Percentiles rank a stretch among this genome's conserved stretches.
These are phyloP conservation scores for Agrotis segetum DNA, from an alignment of 2,888 invertebrate species.

Conservation along the genomic window DNA sequence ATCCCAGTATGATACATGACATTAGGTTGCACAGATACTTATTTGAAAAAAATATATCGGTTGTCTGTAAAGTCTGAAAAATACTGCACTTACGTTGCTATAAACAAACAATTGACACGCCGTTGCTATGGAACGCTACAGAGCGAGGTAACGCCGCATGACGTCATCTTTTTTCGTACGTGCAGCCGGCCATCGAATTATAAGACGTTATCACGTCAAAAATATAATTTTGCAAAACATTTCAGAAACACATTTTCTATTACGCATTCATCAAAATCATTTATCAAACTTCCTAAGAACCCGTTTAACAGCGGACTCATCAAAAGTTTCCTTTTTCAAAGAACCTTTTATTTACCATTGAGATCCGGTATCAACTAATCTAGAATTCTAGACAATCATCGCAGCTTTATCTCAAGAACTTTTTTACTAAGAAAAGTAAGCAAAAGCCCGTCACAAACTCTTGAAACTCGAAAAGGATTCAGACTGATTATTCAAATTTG, in stretches of 20 bases:
- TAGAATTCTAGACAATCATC: constrained; percentile 57
- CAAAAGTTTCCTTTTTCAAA: constrained; percentile 23
- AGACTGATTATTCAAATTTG: constrained; percentile 72
- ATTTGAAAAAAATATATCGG: background rate
- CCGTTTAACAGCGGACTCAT: constrained; percentile 4
- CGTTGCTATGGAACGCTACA: too few species aligned
- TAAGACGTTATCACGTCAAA: too few species aligned
- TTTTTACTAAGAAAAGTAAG: constrained; percentile 51
- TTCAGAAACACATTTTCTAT: background rate
- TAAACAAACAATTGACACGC: too few species aligned
- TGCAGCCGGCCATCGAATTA: too few species aligned
- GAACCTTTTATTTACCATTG: constrained; percentile 21
- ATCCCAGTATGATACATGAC: too few species aligned
- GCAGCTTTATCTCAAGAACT: constrained; percentile 46
- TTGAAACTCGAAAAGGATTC: constrained; percentile 51
- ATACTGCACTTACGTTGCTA: too few species aligned
- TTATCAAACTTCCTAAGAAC: background rate
- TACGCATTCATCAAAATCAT: background rate
- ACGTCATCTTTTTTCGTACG: too few species aligned
- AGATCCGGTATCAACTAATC: constrained; percentile 33
- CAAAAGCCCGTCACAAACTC: constrained; percentile 47
- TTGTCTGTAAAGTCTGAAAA: too few species aligned
- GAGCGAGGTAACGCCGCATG: too few species aligned
- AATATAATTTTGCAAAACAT: background rate
- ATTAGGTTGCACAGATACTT: too few species aligned